Conservation (phyloP, 1,140 invertebrate genomes). For the Melanaphis sacchari region DNA sequence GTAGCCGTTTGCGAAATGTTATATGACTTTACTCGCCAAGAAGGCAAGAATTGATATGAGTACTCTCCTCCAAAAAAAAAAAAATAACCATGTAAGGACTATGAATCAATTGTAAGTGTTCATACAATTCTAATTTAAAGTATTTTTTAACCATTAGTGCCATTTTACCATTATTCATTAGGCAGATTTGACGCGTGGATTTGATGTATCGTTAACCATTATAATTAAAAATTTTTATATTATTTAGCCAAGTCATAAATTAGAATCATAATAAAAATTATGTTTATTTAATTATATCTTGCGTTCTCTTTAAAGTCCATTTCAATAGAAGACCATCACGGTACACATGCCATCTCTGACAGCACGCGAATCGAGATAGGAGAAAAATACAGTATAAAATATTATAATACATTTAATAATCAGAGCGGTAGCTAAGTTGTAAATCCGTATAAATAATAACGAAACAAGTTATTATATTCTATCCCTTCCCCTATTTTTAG, state of each 20-base stretch:
- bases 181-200: not conserved
- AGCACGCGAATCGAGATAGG: not conserved
- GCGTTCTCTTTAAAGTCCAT: not conserved
- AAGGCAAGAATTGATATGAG: not conserved
- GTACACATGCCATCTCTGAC: not conserved
- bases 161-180: not conserved
- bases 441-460: not conserved
- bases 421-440: not conserved
- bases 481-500: not conserved
- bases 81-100: not conserved
- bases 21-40: not conserved
- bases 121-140: not conserved
- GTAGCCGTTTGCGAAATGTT: not conserved
- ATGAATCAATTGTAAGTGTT: not conserved
- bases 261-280: not conserved
- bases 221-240: not conserved
- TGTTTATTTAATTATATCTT: slow-evolving; percentile 8
- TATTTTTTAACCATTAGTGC: not conserved
- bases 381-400: not conserved
- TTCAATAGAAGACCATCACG: not conserved
- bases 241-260: slow-evolving; percentile 11
- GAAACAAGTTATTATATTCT: not conserved
- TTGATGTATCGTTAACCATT: not conserved
- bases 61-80: not conserved
- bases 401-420: not conserved